These are phyloP conservation scores for Saguinus imperator DNA, from an alignment of 2,113 vertebrate species.

Conservation along the genomic window DNA sequence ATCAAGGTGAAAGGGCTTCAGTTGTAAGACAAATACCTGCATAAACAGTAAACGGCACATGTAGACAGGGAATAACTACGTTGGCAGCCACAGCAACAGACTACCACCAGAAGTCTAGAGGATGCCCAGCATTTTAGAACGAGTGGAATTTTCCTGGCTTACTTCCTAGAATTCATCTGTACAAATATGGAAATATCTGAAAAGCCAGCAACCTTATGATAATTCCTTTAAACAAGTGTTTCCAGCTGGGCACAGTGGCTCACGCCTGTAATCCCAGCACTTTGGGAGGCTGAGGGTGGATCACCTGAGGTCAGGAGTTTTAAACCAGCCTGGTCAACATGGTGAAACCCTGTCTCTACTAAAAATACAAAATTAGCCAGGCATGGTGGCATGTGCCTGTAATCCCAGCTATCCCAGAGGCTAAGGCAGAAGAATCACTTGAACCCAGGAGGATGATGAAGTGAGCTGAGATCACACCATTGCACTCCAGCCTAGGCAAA, in stretches of 20 bases:
- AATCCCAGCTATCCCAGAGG: no score
- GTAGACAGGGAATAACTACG: background rate
- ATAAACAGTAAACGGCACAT: background rate
- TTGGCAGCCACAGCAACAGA: background rate
- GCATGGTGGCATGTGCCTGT: no score
- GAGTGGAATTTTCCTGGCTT: background rate
- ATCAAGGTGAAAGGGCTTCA: background rate
- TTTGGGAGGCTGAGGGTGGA: no score
- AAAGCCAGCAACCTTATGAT: background rate
- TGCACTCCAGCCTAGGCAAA: no score
- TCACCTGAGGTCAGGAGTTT: no score
- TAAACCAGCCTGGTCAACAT: no score
- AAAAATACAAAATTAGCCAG: no score
- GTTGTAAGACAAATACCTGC: background rate
- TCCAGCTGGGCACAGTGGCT: fast-evolving
- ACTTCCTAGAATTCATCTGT: background rate
- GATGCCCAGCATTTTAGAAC: background rate
- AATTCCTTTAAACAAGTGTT: background rate
- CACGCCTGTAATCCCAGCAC: no score
- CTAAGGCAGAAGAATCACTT: no score
- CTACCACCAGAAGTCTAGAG: fast-evolving
- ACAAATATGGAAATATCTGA: background rate
- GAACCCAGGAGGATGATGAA: no score
- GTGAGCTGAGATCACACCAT: no score
- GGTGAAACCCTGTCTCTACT: no score